These are phyloP conservation scores for Pelusios castaneus DNA, from an alignment of 2,113 vertebrate genomes.

Conservation along the genomic window DNA sequence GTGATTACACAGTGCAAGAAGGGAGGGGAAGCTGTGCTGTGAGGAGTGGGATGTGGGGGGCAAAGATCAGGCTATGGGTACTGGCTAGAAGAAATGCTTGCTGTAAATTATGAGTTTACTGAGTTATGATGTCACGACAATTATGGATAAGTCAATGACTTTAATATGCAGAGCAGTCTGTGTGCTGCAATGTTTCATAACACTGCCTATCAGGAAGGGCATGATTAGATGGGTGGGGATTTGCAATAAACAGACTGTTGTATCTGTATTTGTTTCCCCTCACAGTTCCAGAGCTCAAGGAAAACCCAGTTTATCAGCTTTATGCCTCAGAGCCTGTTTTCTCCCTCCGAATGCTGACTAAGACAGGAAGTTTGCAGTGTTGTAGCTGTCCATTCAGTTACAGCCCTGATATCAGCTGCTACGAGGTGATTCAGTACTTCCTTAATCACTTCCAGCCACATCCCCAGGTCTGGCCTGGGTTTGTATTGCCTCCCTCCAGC, in stretches of 20 bases:
- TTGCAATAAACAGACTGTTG: neutral
- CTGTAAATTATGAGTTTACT: neutral
- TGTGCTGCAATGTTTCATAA: neutral
- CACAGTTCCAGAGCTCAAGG: neutral
- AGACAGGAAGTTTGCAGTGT: neutral
- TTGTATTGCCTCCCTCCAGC: neutral
- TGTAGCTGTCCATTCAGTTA: neutral
- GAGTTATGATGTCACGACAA: neutral
- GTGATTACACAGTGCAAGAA: neutral
- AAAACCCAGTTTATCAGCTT: neutral
- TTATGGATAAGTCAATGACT: neutral
- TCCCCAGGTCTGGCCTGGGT: neutral
- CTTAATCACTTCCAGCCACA: neutral
- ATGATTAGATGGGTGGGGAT: neutral
- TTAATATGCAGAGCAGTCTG: neutral
- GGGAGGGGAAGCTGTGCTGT: neutral
- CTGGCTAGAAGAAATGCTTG: neutral
- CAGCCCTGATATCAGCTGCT: neutral
- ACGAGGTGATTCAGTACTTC: neutral
- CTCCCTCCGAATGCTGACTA: neutral
- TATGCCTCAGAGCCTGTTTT: neutral
- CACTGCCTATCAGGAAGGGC: neutral
- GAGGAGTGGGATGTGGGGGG: neutral
- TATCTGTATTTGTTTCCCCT: neutral
- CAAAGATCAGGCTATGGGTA: neutral